These are phyloP conservation scores for Proisotoma minuta DNA, from an alignment of 2,888 invertebrate genomes.

Conservation along the genomic window DNA sequence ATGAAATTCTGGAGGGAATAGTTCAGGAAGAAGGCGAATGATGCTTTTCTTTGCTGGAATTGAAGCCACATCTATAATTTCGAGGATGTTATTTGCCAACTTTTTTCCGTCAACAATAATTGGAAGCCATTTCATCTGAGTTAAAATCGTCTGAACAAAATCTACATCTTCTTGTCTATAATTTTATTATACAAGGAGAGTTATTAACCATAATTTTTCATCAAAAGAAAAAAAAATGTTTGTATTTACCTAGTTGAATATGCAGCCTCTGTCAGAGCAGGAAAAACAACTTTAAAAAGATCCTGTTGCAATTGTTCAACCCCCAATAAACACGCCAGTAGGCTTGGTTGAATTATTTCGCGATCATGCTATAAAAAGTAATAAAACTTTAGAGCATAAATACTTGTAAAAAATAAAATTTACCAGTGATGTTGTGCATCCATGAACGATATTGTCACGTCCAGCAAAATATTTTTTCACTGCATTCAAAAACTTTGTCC, in stretches of 20 bases:
- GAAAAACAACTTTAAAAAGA: slow-evolving; percentile 23
- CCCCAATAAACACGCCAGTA: slow-evolving; percentile 28
- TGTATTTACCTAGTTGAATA: slow-evolving; percentile 23
- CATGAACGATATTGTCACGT: slow-evolving; percentile 17
- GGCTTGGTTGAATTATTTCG: slow-evolving; percentile 28
- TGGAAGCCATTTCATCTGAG: slow-evolving; percentile 33
- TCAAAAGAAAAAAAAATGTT: background rate
- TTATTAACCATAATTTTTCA: background rate
- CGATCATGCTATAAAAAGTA: slow-evolving; percentile 18
- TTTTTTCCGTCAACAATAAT: slow-evolving; percentile 20
- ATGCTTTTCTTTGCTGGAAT: slow-evolving; percentile 19
- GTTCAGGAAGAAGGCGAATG: slow-evolving; percentile 23
- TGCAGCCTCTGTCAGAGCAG: slow-evolving; percentile 19
- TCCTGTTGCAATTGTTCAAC: slow-evolving; percentile 22
- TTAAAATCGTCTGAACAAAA: slow-evolving; percentile 19
- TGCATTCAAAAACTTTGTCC: slow-evolving; percentile 20
- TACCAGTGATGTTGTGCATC: slow-evolving; percentile 30
- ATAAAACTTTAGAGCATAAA: background rate
- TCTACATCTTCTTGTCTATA: slow-evolving; percentile 23
- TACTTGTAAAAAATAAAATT: background rate
- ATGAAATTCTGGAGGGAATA: slow-evolving; percentile 29
- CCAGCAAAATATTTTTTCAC: slow-evolving; percentile 21
- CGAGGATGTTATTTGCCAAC: slow-evolving; percentile 14
- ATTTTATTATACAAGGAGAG: background rate
- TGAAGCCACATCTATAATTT: slow-evolving; percentile 20